A percentile compares a stretch with the other conserved stretches of the same genome.
Evolutionary conservation across 1,140 invertebrate genomes (phyloP).

Genomic region (Aphelenchoides fujianensis): DNA sequence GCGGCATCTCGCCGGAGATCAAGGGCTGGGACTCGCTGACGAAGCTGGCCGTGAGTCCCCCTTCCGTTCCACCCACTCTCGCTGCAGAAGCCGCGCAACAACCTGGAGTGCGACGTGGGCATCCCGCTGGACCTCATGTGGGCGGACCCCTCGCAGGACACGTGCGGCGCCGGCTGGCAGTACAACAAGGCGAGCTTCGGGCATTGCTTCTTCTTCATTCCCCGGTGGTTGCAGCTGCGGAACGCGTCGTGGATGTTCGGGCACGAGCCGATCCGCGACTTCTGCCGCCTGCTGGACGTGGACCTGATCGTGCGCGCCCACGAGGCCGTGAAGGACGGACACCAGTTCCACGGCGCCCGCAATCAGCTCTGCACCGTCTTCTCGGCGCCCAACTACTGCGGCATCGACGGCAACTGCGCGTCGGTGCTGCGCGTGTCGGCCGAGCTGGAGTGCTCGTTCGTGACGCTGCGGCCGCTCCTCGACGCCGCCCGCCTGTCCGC

Average conservation of each 20-base stretch:
- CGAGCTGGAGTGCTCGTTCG: conserved; percentile 21
- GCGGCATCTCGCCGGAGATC: conserved; percentile 69
- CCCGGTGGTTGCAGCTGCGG: conserved; percentile 23
- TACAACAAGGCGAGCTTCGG: conserved; percentile 1
- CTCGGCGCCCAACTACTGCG: conserved; percentile 92
- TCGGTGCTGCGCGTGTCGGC: conserved; percentile 24
- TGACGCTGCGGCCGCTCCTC: conserved; percentile 19
- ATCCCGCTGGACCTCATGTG: conserved; percentile 69
- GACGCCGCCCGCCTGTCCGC: background rate
- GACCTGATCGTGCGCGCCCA: conserved; percentile 63
- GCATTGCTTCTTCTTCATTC: background rate
- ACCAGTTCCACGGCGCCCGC: conserved; percentile 90
- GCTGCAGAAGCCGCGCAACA: conserved; percentile 36
- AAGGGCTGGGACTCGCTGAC: conserved; percentile 67
- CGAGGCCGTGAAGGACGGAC: conserved; percentile 87
- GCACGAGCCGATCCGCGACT: conserved; percentile 23
- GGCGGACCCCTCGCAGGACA: conserved; percentile 63
- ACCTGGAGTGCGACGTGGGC: conserved; percentile 65
- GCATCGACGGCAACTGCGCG: conserved; percentile 58
- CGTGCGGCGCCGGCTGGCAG: conserved; percentile 65
- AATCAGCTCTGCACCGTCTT: conserved; percentile 95
- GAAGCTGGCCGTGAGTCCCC: conserved; percentile 66
- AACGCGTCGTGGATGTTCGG: conserved; percentile 42
- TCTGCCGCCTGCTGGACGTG: conserved; percentile 28
- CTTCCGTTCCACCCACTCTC: too few relatives aligned